Evolutionary conservation across 2,113 vertebrate genomes (phyloP), one percentile per base, ranked within the genome.

Genomic region (Peromyscus maniculatus): DNA sequence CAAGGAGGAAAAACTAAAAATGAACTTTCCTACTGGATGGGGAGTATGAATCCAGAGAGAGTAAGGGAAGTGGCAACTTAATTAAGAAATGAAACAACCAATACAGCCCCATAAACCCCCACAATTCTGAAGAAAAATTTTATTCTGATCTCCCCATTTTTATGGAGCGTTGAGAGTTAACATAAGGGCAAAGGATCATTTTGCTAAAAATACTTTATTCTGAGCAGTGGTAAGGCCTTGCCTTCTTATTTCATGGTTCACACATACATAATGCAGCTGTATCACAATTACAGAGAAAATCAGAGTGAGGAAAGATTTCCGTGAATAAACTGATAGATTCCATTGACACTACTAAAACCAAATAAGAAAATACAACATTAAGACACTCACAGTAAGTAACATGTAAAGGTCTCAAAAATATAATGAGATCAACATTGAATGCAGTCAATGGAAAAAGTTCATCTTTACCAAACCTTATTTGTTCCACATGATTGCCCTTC

Each of bases 381-480:
- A 94, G 93, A 95, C 89, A 75, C 7, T 33, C 55, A 93, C 96
- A 95, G 87, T 95, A 96, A 91, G 93, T 67, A 91, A 94, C 93
- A 96, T 95, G 96, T 95, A 92, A 36, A 43, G 91, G 49, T 91
- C 91, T 98, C 91, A 91, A 96, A 71, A 95, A 91, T 71, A 89
- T 86, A 91, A 96, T 95, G 95, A 52, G 5, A 95, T 96, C 90
- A 26, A 9, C 22, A 69, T 12, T 92, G 93, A 95, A 96, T 84
- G 75, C n/a, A 84, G 28, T 97, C 87, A 55, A 94, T 92, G 78
- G 71, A 78, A 88, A 97, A 94, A 26, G 3, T 66, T 98, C 75
- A 31, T 79, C 87, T 91, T 97, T 97, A 92, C 79, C 80, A 97
- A 97, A 94, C 93, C 95, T 91, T 96, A 82, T 91, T 87, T 91